Base-by-base conservation (phyloP, 2,797 vertebrate species). In the Cetoscarus ocellatus region DNA sequence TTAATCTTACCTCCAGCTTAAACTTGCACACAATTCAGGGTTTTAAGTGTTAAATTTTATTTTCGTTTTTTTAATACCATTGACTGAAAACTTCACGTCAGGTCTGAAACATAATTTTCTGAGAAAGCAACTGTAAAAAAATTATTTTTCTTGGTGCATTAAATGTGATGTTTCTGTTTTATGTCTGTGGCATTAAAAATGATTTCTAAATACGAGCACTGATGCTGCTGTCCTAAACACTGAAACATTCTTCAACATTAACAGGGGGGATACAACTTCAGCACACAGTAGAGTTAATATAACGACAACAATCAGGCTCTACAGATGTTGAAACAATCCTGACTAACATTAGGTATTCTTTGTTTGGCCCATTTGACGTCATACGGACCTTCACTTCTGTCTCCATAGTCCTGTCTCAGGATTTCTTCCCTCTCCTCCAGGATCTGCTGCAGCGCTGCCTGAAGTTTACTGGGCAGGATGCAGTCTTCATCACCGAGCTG, bases 401-500 rank as follows among this genome's bases (percentile, higher is more conserved):
- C 80, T 44, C 65, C 79, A 2, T 77, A 73, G 48, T 94, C 94
- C 3, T 94, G 94, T 54, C 87, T 91, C 80, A 99, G 90, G 72
- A 99, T 97, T 54, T 95, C 94, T 70, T 95, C 93, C 69, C 97
- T 93, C 78, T 97, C 95, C 87, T 99, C 97, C 85, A 99, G 91
- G 91, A 99, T 93, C 86, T 98, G 97, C 63, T 92, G 94, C 75
- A 99, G 93, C 0, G 98, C 98, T 52, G 97, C 96, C 85, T 98
- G 98, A 35, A 99, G 96, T 85, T 99, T 99, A 75, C 94, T 96
- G 81, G 97, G 98, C 82, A 99, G 88, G 89, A 99, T 99, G 86
- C 97, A 97, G 71, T 97, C 96, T 83, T 99, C 98, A 73, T 99
- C 98, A 6, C 96, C 96, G 3, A 96, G 89, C 98, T 99, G 82